A percentile compares a stretch with the other conserved stretches of the same genome.
These are phyloP conservation scores for Lindbergichthys nudifrons DNA, from an alignment of 2,797 vertebrate genomes.

Conservation along the genomic window DNA sequence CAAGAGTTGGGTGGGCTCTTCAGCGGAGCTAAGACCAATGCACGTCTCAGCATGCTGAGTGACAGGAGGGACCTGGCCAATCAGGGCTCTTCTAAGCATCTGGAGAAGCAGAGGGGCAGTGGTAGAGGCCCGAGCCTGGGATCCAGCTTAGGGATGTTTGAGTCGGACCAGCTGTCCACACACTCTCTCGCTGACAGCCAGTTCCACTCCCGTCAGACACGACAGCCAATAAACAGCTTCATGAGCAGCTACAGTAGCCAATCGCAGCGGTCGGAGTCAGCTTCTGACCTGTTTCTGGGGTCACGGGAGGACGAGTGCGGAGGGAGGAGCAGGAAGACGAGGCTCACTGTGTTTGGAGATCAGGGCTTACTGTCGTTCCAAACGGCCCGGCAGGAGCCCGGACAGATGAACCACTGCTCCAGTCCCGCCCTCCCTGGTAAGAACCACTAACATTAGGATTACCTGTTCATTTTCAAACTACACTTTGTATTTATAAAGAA, in stretches of 20 bases:
- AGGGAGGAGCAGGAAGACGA: constrained; percentile 88
- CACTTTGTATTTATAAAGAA: constrained; percentile 12
- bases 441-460: constrained; percentile 46
- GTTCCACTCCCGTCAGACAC: constrained; percentile 91
- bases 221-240: constrained; percentile 88
- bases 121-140: constrained; percentile 78
- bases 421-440: constrained; percentile 89
- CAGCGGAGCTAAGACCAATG: constrained; percentile 89
- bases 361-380: constrained; percentile 93
- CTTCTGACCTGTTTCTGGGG: constrained; percentile 87
- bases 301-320: constrained; percentile 87
- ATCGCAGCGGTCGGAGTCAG: constrained; percentile 83
- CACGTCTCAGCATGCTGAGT: constrained; percentile 88
- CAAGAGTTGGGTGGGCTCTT: constrained; percentile 96
- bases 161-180: constrained; percentile 92
- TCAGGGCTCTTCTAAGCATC: constrained; percentile 91
- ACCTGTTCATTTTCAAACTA: constrained; percentile 22
- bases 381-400: constrained; percentile 87
- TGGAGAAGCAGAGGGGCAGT: constrained; percentile 91
- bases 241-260: constrained; percentile 90
- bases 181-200: constrained; percentile 91
- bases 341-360: constrained; percentile 92
- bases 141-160: constrained; percentile 85
- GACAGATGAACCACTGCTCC: constrained; percentile 85
- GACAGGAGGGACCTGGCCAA: constrained; percentile 84